Percentiles rank a stretch among this genome's conserved stretches.
phyloP scores from a whole-genome alignment of 1,140 invertebrate species.

The Drosophila kohkoa region DNA sequence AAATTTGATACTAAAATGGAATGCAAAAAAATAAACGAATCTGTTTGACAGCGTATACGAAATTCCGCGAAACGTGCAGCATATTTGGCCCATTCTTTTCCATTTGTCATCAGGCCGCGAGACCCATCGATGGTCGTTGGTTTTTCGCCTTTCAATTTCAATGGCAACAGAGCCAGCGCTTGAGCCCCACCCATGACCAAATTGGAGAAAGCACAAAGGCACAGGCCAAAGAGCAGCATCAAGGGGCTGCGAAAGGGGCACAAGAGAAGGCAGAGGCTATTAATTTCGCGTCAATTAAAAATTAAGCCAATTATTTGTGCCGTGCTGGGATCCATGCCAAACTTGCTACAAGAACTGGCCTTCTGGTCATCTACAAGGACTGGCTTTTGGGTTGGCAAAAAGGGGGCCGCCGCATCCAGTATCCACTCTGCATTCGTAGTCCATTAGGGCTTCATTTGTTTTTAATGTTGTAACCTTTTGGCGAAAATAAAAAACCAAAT shows the following conservation, averaged over 20 bases:
- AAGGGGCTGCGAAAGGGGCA: not conserved
- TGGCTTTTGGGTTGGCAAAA: slow-evolving; percentile 5
- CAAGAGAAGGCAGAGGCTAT: slow-evolving; percentile 57
- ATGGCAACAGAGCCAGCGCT: slow-evolving; percentile 20
- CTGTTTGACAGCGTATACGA: slow-evolving; percentile 11
- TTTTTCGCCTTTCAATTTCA: slow-evolving; percentile 57
- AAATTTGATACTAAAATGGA: not conserved
- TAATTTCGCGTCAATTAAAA: slow-evolving; percentile 83
- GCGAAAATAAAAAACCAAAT: slow-evolving; percentile 61
- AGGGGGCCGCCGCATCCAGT: too few species aligned
- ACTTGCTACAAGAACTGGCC: slow-evolving; percentile 38
- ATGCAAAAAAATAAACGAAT: not conserved
- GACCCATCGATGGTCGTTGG: slow-evolving; percentile 13
- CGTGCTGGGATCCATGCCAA: slow-evolving; percentile 42
- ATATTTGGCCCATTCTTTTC: slow-evolving; percentile 21
- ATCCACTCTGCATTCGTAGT: slow-evolving; percentile 65
- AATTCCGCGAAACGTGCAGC: slow-evolving; percentile 2
- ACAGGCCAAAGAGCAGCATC: not conserved
- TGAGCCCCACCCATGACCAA: not conserved
- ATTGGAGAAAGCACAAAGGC: not conserved
- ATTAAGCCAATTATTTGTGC: slow-evolving; percentile 83
- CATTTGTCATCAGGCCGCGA: slow-evolving; percentile 41
- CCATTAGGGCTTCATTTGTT: slow-evolving; percentile 83
- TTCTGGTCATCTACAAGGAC: slow-evolving; percentile 40
- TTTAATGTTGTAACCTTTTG: slow-evolving; percentile 80